Evolutionary conservation across 2,113 vertebrate genomes (phyloP).

Genomic region (Ia io): DNA sequence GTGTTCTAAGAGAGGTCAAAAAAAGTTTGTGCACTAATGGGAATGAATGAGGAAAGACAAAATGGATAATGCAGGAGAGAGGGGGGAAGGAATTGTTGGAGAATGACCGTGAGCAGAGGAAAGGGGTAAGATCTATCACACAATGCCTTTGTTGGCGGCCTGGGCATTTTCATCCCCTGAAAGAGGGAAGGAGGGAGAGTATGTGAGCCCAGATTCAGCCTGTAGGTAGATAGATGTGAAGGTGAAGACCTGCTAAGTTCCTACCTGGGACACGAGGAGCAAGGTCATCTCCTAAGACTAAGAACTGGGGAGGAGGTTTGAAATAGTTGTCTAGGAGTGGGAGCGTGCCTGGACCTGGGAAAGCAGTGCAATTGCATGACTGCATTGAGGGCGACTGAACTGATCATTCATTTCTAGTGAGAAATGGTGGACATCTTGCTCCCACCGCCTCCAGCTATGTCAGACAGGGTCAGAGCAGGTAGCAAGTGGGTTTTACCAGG

Average conservation of each 20-base stretch:
- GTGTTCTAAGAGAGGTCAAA: background rate
- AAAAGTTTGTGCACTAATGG: background rate
- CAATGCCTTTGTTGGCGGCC: background rate
- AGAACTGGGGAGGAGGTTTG: background rate
- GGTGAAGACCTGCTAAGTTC: background rate
- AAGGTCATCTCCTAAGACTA: background rate
- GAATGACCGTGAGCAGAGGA: background rate
- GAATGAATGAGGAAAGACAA: background rate
- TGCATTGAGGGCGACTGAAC: background rate
- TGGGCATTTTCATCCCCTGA: background rate
- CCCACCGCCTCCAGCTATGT: background rate
- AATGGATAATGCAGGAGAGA: background rate
- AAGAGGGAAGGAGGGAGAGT: background rate
- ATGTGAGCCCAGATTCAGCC: background rate
- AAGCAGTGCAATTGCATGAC: too few species aligned
- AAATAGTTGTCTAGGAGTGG: accelerated
- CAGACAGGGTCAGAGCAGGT: background rate
- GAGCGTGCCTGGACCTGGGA: background rate
- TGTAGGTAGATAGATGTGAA: accelerated
- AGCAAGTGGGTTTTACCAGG: background rate
- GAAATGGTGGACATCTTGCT: background rate
- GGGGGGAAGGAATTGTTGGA: background rate
- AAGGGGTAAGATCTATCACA: background rate
- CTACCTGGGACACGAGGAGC: background rate
- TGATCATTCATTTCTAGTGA: background rate